phyloP scores from a whole-genome alignment of 1,140 invertebrate species.

The Sarcophaga peregrina region DNA sequence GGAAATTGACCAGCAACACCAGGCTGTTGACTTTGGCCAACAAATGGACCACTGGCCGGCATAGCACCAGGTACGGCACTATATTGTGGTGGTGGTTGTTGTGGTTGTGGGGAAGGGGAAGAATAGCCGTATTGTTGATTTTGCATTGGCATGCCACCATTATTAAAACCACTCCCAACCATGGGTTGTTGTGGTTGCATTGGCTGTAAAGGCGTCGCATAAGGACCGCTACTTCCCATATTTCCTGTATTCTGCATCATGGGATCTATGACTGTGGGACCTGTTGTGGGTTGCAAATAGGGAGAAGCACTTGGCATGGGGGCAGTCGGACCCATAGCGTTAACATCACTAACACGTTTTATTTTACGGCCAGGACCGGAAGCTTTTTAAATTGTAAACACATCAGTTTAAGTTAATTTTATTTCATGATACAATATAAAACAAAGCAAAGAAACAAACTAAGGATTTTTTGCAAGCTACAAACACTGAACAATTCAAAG shows the following conservation, averaged over 20 bases:
- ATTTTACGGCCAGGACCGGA: slow-evolving; percentile 68
- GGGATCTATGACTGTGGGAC: slow-evolving; percentile 64
- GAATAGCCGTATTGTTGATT: slow-evolving; percentile 52
- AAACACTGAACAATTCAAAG: slow-evolving; percentile 33
- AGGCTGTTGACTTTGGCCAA: slow-evolving; percentile 43
- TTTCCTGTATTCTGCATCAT: slow-evolving; percentile 52
- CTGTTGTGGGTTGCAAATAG: slow-evolving; percentile 62
- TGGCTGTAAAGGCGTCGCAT: not conserved
- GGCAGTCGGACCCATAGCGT: slow-evolving; percentile 70
- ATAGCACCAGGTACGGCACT: slow-evolving; percentile 43
- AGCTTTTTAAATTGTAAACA: slow-evolving; percentile 8
- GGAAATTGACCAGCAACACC: slow-evolving; percentile 53
- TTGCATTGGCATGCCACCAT: slow-evolving; percentile 12
- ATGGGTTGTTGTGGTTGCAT: slow-evolving; percentile 5
- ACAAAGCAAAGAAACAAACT: slow-evolving; percentile 42
- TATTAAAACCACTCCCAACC: slow-evolving; percentile 45
- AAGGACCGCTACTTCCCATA: slow-evolving; percentile 43
- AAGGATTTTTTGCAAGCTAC: slow-evolving; percentile 53
- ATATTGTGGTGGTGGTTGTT: slow-evolving; percentile 43
- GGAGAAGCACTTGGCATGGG: slow-evolving; percentile 57
- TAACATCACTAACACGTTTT: slow-evolving; percentile 74
- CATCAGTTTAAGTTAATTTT: not conserved
- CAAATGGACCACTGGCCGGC: slow-evolving; percentile 47
- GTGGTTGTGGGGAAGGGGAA: slow-evolving; percentile 58
- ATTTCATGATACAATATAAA: not conserved